These are phyloP conservation scores for Eptatretus burgeri DNA, from an alignment of 2,113 vertebrate genomes.

Conservation along the genomic window DNA sequence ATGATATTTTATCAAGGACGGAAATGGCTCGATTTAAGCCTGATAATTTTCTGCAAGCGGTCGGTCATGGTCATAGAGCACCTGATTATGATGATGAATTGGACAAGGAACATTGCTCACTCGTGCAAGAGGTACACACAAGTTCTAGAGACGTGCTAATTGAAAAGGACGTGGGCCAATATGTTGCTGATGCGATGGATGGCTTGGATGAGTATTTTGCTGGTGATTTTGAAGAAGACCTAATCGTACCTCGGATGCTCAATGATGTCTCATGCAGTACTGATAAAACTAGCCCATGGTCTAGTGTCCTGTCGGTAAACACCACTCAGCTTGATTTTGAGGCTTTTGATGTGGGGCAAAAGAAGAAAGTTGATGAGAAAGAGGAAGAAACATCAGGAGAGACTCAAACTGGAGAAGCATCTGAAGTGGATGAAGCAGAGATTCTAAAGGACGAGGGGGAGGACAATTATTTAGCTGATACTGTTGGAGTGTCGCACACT, in stretches of 20 bases:
- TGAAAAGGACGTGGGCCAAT: conserved; percentile 6
- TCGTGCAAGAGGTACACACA: background rate
- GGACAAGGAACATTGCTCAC: background rate
- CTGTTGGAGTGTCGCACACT: background rate
- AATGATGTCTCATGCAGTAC: conserved; percentile 51
- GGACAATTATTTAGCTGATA: background rate
- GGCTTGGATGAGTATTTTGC: conserved; percentile 15
- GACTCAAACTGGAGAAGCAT: background rate
- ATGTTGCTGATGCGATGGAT: conserved; percentile 11
- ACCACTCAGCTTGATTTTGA: conserved; percentile 12
- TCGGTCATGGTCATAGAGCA: background rate
- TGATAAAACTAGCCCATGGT: conserved; percentile 67
- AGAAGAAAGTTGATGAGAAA: background rate
- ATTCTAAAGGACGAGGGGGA: background rate
- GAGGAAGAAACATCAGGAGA: background rate
- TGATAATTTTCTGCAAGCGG: no score
- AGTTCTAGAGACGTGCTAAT: background rate
- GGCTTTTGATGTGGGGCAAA: conserved; percentile 14
- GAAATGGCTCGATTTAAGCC: no score
- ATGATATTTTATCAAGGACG: no score
- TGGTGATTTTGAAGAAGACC: conserved; percentile 46
- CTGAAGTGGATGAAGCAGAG: background rate
- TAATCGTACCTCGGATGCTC: conserved; percentile 38
- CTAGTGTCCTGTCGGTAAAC: conserved; percentile 38
- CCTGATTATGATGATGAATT: background rate